phyloP scores from a whole-genome alignment of 1,140 invertebrate genomes.

The Vanessa tameamea region DNA sequence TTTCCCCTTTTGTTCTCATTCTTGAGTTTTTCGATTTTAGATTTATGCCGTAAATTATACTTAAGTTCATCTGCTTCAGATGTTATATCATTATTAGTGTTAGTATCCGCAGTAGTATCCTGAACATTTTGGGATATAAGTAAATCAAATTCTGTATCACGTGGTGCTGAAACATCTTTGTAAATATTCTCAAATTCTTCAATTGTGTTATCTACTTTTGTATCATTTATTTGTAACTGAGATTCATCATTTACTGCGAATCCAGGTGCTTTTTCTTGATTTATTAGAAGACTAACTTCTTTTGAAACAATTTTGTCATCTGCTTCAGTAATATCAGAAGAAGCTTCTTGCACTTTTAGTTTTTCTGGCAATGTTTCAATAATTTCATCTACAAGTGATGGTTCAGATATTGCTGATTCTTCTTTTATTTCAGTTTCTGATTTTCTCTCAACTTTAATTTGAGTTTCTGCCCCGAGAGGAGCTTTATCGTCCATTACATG shows the following conservation, averaged over 20 bases:
- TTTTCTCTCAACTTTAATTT: slow-evolving; percentile 10
- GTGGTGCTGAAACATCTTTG: slow-evolving; percentile 55
- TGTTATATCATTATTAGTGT: slow-evolving; percentile 3
- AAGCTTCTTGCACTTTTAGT: background rate
- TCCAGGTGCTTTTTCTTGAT: background rate
- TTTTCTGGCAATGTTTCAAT: background rate
- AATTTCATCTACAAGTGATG: background rate
- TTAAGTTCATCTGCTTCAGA: slow-evolving; percentile 44
- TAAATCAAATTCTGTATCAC: slow-evolving; percentile 65
- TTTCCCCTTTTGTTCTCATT: slow-evolving; percentile 32
- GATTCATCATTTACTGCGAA: slow-evolving; percentile 11
- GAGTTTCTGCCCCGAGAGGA: background rate
- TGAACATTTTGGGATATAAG: slow-evolving; percentile 48
- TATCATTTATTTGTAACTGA: slow-evolving; percentile 27
- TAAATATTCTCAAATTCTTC: slow-evolving; percentile 70
- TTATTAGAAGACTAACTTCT: background rate
- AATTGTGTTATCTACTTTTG: slow-evolving; percentile 53
- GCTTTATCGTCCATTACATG: slow-evolving; percentile 16
- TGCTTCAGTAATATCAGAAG: background rate
- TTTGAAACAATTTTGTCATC: background rate
- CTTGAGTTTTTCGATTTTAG: slow-evolving; percentile 41
- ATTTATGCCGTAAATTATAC: slow-evolving; percentile 60
- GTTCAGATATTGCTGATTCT: background rate
- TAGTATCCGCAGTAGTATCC: slow-evolving; percentile 31
- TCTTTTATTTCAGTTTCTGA: background rate